Evolutionary conservation across 2,888 invertebrate species (phyloP), one percentile per base, ranked within the genome.

Genomic region (Ophion costatus): DNA sequence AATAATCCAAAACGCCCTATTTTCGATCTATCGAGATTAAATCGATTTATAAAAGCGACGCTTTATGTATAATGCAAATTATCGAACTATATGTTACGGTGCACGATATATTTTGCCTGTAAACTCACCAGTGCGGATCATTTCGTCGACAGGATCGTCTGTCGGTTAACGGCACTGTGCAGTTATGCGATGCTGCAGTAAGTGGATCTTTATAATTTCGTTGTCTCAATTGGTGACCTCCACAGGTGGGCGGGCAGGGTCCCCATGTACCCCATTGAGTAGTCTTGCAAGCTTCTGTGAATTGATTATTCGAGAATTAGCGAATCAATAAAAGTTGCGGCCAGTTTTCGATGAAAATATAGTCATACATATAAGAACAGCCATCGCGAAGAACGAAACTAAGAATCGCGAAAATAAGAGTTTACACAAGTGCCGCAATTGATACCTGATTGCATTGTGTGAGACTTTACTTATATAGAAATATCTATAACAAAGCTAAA

Each of bases 231-330:
- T 97, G 95, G 87, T 96, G 95, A 38, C 98, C 98, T 82, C 98
- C 98, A 94, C 98, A 99, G 45, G 96, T 95, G 59, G 97, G 98
- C 6, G 98, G 97, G 93, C 98, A 98, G 22, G 95, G 94, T 42
- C 96, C 96, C 98, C 98, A 98, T 11, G 94, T 90, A 6, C 95
- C 95, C 95, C 98, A 98, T 59, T 96, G 96, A 0, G 95, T 94
- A 33, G 97, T 97, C 3, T 94, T 96, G 93, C 98, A 99, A 93
- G 98, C 98, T 90, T 96, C 98, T 98, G 91, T 57, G 5, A 51
- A 76, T 63, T 33, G 2, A 61, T 45, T 57, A 61, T 22, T n/a
- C 24, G 9, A 4, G 0, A 73, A 73, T 42, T 45, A 29, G 24
- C 51, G 17, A 51, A 17, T 17, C 17, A 14, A 51, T 14, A 17